These are phyloP conservation scores for Lasioglossum albipes DNA, from an alignment of 1,140 invertebrate species.

Conservation along the genomic window DNA sequence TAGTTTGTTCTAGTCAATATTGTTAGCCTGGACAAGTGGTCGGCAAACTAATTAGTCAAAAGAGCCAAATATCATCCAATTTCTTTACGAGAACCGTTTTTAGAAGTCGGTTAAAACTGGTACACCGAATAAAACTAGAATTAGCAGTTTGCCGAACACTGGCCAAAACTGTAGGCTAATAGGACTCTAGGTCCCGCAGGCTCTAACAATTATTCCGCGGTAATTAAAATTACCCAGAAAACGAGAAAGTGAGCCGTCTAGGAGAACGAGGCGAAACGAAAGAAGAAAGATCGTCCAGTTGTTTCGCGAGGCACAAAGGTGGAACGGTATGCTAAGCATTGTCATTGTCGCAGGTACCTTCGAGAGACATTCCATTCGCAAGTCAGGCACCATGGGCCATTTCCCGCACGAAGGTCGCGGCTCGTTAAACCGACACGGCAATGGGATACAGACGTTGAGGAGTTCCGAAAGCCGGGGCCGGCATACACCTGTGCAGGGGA, in stretches of 20 bases:
- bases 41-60: too few relatives aligned
- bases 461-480: slow-evolving; percentile 68
- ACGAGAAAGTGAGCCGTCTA: neutral
- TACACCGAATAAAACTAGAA: too few relatives aligned
- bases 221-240: too few relatives aligned
- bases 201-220: too few relatives aligned
- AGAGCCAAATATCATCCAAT: too few relatives aligned
- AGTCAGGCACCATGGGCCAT: slow-evolving; percentile 78
- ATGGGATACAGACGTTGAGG: slow-evolving; percentile 71
- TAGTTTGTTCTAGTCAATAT: too few relatives aligned
- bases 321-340: slow-evolving; percentile 17
- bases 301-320: neutral
- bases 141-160: too few relatives aligned
- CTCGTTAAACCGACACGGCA: slow-evolving; percentile 78
- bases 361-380: slow-evolving; percentile 78
- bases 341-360: slow-evolving; percentile 70
- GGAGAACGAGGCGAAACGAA: neutral
- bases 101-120: too few relatives aligned
- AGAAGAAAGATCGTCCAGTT: neutral
- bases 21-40: too few relatives aligned
- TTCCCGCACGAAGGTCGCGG: slow-evolving; percentile 77
- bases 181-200: too few relatives aligned
- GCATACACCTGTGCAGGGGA: slow-evolving; percentile 67
- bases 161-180: too few relatives aligned
- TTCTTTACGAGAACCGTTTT: too few relatives aligned